Evolutionary conservation across 2,888 invertebrate species (phyloP), one percentile per base, ranked within the genome.

Genomic region (Tenthredo distinguenda): DNA sequence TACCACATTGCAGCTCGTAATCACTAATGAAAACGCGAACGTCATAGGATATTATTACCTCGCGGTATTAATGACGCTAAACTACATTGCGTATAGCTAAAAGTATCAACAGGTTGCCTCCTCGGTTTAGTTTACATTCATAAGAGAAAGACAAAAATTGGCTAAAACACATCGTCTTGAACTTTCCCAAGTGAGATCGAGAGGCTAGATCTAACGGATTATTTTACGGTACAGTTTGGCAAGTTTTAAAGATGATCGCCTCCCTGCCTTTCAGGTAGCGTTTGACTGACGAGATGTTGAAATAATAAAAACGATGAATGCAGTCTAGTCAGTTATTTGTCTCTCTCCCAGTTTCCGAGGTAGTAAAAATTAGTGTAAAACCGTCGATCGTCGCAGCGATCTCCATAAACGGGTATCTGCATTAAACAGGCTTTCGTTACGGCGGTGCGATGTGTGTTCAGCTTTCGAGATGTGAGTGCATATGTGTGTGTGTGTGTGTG

Each of bases 401-500:
- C 43, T 74, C 72, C 72, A 74, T 74, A 74, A 74, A 74, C 72
- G 72, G 72, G 40, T 74, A 34, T 26, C 26, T 55, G 31, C 77
- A 77, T 77, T 76, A 37, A 77, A 77, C 77, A 77, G 77, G 77
- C 77, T 31, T 34, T 77, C n/a, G 18, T 18, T 55, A 55, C 55
- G n/a, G 68, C 26, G 15, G 15, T 34, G 31, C 6, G 6, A 34
- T 71, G 71, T 71, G 71, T 71, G 37, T 37, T 71, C 71, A 71
- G 71, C 37, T 71, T 68, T 68, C 37, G 34, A 71, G 68, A 62
- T 74, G n/a, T 26, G 1, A 26, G 26, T 26, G 26, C 26, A 1
- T 26, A 1, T 26, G 26, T 26, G 26, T 1, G 26, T 26, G 1
- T 26, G 26, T 26, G 26, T n/a, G 72, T n/a, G 18, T n/a, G 40